Evolutionary conservation across 2,888 invertebrate species (phyloP).

Genomic region (Meteorus colon): DNA sequence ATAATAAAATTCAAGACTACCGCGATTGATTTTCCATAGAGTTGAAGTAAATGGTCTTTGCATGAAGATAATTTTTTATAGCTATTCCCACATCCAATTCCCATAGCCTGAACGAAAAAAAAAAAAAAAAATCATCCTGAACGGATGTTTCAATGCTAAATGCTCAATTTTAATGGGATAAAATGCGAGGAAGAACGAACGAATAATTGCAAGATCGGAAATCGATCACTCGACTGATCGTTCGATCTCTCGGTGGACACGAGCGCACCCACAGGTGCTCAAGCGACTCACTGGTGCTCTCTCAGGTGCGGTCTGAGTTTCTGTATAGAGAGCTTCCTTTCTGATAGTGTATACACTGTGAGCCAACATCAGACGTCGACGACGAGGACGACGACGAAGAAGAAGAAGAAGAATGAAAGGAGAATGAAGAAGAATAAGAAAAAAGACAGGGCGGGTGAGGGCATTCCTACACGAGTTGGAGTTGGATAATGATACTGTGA

Average conservation of each 20-base stretch:
- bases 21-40: too few relatives aligned
- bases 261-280: constrained; percentile 44
- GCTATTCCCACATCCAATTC: background rate
- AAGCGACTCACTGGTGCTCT: constrained; percentile 39
- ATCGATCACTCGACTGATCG: constrained; percentile 37
- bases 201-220: constrained; percentile 35
- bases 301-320: constrained; percentile 40
- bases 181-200: constrained; percentile 12
- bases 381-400: constrained; percentile 19
- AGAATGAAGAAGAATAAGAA: constrained; percentile 25
- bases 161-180: constrained; percentile 12
- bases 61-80: background rate
- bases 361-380: constrained; percentile 10
- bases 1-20: too few relatives aligned
- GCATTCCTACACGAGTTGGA: constrained; percentile 63
- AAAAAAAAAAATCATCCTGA: background rate
- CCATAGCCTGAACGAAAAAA: background rate
- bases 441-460: constrained; percentile 45
- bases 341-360: background rate
- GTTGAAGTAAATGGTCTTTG: too few relatives aligned
- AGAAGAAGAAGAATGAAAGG: constrained; percentile 31
- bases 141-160: constrained; percentile 16
- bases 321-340: constrained; percentile 16
- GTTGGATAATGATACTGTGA: constrained; percentile 62
- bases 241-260: constrained; percentile 30